Base-by-base conservation (phyloP, 23 tunicate genomes). In the Styela plicata region DNA sequence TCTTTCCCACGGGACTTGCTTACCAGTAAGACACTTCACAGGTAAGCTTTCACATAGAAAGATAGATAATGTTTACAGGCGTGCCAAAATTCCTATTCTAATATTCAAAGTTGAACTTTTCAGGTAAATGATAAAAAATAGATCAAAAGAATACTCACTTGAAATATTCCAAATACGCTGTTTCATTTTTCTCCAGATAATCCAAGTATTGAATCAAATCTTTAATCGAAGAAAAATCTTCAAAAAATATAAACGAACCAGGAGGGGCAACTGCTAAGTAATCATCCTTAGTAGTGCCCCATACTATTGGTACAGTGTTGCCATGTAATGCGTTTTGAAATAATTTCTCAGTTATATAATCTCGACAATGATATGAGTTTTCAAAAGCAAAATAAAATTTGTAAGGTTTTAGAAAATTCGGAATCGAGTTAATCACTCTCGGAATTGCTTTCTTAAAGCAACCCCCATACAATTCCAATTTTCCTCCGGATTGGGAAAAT, bases 301-400 rank as follows among this genome's bases (percentile, higher is more conserved):
- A 74, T 25, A 74, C 79, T 23, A 74, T 61, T 19, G 79, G 79
- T 0, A 74, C 79, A 35, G 79, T 33, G 53, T 33, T 31, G 0
- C 1, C 1, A 35, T 31, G 36, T 0, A 74, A 33, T 27, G 53
- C 36, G 22, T 74, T 74, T 33, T 23, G 36, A 24, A 34, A 74
- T 29, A 74, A 74, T 31, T 74, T 74, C 27, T 74, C 79, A 17
- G 79, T 33, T 25, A 74, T 74, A 61, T 74, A 74, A 61, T 74
- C 79, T 34, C 57, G 23, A 61, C 79, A 74, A 22, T 74, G 79
- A 35, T 74, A 74, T 23, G 79, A 34, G 25, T 80, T 80, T 25
- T 80, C 84, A 31, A 80, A 80, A 10, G 84, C 84, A 7, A 80
- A 69, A 69, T 80, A 80, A 2, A 80, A 80, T 69, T 80, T 80